Conservation (phyloP, 2,797 vertebrate species). For the Malacoctenus gilli region DNA sequence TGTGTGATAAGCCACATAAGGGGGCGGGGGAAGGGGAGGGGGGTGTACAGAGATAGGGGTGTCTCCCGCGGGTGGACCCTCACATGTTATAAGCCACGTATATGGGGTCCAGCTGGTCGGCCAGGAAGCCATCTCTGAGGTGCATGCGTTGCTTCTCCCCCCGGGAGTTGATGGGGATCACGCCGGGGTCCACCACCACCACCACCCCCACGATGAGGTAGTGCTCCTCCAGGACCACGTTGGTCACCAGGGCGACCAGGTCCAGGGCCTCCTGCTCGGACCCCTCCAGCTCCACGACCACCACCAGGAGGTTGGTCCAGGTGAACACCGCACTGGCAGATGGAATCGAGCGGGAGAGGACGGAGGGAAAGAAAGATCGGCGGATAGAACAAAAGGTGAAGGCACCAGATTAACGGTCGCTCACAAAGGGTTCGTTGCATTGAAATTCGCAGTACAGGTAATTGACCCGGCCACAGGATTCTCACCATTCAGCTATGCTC, state of each 20-base stretch:
- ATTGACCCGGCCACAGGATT: neutral
- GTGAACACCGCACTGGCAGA: conserved; percentile 89
- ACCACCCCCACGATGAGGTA: conserved; percentile 96
- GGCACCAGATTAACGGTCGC: too few species aligned
- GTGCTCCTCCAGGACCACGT: conserved; percentile 94
- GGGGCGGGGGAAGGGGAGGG: too few species aligned
- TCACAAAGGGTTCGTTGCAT: too few species aligned
- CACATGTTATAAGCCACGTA: conserved; percentile 99
- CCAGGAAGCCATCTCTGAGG: conserved; percentile 95
- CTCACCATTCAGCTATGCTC: conserved; percentile 92
- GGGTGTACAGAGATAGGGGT: conserved; percentile 76
- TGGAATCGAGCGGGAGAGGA: neutral
- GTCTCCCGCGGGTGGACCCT: conserved; percentile 53
- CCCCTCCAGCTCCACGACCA: conserved; percentile 94
- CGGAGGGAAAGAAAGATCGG: neutral
- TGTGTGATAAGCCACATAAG: conserved; percentile 84
- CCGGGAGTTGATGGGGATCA: conserved; percentile 96
- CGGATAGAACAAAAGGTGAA: neutral
- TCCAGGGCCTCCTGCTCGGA: conserved; percentile 94
- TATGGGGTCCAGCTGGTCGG: conserved; percentile 96
- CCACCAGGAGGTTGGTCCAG: conserved; percentile 96
- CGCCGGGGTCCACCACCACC: conserved; percentile 94
- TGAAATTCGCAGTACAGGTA: too few species aligned
- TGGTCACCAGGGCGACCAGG: conserved; percentile 93
- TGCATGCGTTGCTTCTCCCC: conserved; percentile 98